A percentile compares a stretch with the other conserved stretches of the same genome.
Evolutionary conservation across 2,797 vertebrate species (phyloP).

Genomic region (Hippopotamyrus pictus): DNA sequence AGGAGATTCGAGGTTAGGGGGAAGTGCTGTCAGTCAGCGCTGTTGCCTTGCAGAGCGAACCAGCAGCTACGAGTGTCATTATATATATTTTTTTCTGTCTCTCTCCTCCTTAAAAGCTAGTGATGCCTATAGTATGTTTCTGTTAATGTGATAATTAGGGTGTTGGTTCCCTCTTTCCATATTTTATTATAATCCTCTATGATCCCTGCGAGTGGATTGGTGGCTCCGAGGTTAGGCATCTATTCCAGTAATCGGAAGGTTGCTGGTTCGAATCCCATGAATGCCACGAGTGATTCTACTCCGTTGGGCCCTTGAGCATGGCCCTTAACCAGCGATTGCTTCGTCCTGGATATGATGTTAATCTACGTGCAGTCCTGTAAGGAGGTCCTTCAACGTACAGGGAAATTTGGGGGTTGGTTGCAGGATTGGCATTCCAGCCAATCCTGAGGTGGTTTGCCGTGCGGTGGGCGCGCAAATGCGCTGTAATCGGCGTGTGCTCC

Average conservation of each 20-base stretch:
- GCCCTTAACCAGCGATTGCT: not conserved
- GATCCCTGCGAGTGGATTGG: not conserved
- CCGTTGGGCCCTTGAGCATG: not conserved
- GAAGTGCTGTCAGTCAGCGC: not conserved
- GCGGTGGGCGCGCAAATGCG: not conserved
- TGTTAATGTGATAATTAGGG: not conserved
- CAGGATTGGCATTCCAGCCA: not conserved
- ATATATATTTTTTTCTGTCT: not conserved
- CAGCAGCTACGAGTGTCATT: not conserved
- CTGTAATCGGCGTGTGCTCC: not conserved
- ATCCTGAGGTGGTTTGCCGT: not conserved
- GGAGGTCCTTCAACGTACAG: not conserved
- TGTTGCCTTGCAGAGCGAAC: not conserved
- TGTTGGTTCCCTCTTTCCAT: not conserved
- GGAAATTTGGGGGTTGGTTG: not conserved
- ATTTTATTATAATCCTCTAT: not conserved
- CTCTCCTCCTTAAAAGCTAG: not conserved
- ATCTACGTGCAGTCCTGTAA: not conserved
- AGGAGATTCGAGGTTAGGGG: constrained; percentile 94
- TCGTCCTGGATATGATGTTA: not conserved
- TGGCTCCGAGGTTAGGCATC: not conserved
- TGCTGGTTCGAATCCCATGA: not conserved
- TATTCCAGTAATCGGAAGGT: not conserved
- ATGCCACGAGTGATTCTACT: not conserved
- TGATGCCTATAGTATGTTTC: not conserved